Evolutionary conservation across 2,797 vertebrate species (phyloP), one percentile per base, ranked within the genome.

Genomic region (Enteromius thamalakanensis): DNA sequence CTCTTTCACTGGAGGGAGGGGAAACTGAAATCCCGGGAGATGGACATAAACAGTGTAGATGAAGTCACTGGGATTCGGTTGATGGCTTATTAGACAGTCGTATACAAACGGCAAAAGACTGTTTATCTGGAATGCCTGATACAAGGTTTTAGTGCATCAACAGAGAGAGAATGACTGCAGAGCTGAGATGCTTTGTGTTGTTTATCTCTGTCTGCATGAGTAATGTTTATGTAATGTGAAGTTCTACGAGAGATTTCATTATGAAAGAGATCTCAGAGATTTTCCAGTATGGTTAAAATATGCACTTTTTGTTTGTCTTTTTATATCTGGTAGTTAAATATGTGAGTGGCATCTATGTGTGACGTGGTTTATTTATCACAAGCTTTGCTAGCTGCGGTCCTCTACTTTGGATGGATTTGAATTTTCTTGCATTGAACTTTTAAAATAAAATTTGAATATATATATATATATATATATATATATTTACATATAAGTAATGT

Each of bases 1-100:
- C 29, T 72, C 8, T 71, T 83, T 71, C 58, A 40, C 9, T 84
- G 68, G 81, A 76, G 70, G 80, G 76, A 51, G 67, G 42, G 80
- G 80, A 74, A 64, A 76, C 85, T 87, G 55, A 49, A 85, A 75
- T 88, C 90, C 86, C 82, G 1, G 53, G 86, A 88, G 89, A 88
- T 86, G n/a, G 55, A 85, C 51, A 65, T 82, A 86, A 80, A 80
- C 89, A 86, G 77, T 85, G 89, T 87, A 78, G 87, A 88, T 89
- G 84, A 89, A 91, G 89, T 79, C 80, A 86, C 72, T 32, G 62
- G 79, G 17, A 81, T 84, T 76, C 81, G 80, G 80, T 84, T 81
- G 37, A 77, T 87, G 68, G 82, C 76, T 15, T 80, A 85, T 67
- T 82, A 86, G 6, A 75, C 64, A 29, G 49, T 77, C 65, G 26